phyloP scores from a whole-genome alignment of 1,140 invertebrate species.

The Popillia japonica region DNA sequence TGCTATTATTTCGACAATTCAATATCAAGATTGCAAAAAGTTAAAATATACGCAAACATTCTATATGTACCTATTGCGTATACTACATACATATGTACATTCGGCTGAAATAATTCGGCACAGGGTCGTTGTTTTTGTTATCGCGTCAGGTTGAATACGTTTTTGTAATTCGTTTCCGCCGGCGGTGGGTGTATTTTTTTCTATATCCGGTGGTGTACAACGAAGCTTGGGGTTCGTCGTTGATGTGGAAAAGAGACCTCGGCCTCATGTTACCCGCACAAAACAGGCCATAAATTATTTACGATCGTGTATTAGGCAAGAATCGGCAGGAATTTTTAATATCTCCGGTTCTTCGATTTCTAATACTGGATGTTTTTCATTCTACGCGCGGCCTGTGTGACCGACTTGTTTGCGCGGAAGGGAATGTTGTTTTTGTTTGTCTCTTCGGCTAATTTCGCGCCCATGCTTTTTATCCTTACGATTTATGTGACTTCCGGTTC shows the following conservation, averaged over 20 bases:
- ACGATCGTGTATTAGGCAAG: background rate
- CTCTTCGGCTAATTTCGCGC: background rate
- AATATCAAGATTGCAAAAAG: too few relatives aligned
- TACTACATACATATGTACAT: too few relatives aligned
- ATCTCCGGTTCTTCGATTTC: background rate
- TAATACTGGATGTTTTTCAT: background rate
- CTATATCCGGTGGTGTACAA: background rate
- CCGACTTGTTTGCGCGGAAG: too few relatives aligned
- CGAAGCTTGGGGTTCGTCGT: background rate
- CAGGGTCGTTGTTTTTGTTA: background rate
- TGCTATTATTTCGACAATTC: too few relatives aligned
- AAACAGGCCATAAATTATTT: constrained; percentile 21
- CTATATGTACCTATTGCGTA: too few relatives aligned
- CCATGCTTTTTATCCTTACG: background rate
- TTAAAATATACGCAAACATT: too few relatives aligned
- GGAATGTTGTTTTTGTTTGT: constrained; percentile 22
- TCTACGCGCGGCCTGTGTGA: background rate
- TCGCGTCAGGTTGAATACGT: background rate
- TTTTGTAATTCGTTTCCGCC: background rate
- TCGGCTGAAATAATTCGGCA: background rate
- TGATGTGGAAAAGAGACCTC: background rate
- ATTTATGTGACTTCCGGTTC: constrained; percentile 1
- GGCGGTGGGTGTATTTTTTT: background rate
- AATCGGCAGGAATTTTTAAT: constrained; percentile 28
- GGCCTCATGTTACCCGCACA: background rate